Conservation (phyloP, 2,113 vertebrate genomes). For the Anolis sagrei region DNA sequence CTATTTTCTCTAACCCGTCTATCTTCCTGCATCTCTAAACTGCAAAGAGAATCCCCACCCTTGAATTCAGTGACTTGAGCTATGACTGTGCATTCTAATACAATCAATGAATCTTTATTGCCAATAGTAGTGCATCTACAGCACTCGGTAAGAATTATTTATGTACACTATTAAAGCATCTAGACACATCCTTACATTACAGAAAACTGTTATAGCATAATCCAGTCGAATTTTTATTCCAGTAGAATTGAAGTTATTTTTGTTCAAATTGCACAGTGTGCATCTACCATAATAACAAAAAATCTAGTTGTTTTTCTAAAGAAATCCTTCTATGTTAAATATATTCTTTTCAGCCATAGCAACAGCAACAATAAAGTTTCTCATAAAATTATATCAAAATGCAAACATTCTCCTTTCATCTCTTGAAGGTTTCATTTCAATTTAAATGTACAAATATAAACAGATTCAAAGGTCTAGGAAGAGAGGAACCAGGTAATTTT, state of each 20-base stretch:
- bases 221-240: slow-evolving; percentile 42
- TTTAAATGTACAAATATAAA: slow-evolving; percentile 30
- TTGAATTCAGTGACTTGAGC: slow-evolving; percentile 48
- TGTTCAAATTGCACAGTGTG: slow-evolving; percentile 38
- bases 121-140: slow-evolving; percentile 8
- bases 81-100: slow-evolving; percentile 41
- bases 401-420: neutral
- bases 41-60: slow-evolving; percentile 29
- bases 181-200: slow-evolving; percentile 32
- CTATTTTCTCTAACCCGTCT: slow-evolving; percentile 1
- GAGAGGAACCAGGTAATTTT: neutral
- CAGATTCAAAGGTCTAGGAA: no score
- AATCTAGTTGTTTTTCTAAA: slow-evolving; percentile 15
- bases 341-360: neutral
- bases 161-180: slow-evolving; percentile 35
- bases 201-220: slow-evolving; percentile 39
- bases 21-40: slow-evolving; percentile 40
- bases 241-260: slow-evolving; percentile 30
- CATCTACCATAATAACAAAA: slow-evolving; percentile 34
- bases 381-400: slow-evolving; percentile 17
- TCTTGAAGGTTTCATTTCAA: slow-evolving; percentile 27
- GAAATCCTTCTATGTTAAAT: slow-evolving; percentile 37
- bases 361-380: slow-evolving; percentile 26
- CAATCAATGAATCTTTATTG: slow-evolving; percentile 42
- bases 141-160: slow-evolving; percentile 48